These are phyloP conservation scores for Leucopsar rothschildi DNA, from an alignment of 2,113 vertebrate species.

Conservation along the genomic window DNA sequence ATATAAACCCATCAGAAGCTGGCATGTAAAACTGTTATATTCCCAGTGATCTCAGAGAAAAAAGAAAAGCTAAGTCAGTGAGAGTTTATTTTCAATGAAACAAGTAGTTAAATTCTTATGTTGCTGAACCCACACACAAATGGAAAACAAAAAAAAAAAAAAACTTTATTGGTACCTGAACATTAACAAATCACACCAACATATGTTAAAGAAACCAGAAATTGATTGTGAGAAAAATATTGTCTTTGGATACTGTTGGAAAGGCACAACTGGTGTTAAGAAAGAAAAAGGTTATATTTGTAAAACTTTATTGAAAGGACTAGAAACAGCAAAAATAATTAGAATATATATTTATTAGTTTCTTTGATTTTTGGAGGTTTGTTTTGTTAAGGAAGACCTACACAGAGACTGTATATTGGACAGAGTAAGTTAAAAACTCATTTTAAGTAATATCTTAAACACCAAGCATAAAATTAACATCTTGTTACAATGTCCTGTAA, in stretches of 20 bases:
- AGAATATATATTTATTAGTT: neutral
- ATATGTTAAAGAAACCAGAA: neutral
- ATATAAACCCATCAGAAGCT: conserved; percentile 26
- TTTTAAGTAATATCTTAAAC: neutral
- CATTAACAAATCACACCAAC: neutral
- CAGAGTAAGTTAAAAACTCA: neutral
- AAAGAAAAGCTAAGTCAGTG: neutral
- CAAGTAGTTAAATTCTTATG: neutral
- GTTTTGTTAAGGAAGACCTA: neutral
- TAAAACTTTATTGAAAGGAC: neutral
- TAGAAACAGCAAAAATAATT: neutral
- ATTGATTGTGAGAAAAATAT: neutral
- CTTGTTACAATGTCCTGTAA: neutral
- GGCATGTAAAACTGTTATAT: conserved; percentile 29
- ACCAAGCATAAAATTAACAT: neutral
- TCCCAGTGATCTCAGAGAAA: conserved; percentile 6
- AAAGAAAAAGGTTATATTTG: neutral
- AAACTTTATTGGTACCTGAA: neutral
- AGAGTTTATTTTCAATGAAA: conserved; percentile 1
- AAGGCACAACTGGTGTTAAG: neutral
- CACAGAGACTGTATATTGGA: neutral
- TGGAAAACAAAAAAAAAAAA: neutral
- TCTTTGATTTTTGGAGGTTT: rapidly evolving
- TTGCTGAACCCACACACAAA: neutral
- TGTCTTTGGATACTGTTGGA: neutral